A percentile compares a stretch with the other conserved stretches of the same genome.
phyloP scores from a whole-genome alignment of 2,888 invertebrate species.

The Leuctra nigra region DNA sequence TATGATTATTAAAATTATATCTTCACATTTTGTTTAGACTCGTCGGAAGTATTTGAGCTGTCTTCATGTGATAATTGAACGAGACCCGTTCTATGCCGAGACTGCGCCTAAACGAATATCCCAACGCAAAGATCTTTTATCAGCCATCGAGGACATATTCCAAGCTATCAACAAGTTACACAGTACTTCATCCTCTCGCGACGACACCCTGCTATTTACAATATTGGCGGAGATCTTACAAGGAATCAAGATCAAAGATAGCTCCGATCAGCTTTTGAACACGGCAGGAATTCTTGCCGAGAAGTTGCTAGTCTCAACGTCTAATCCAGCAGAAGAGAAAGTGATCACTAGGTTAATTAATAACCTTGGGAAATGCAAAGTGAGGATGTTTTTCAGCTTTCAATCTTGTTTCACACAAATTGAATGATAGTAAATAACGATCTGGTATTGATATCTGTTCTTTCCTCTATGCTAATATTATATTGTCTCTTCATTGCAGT shows the following conservation, averaged over 20 bases:
- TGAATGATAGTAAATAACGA: background rate
- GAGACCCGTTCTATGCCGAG: background rate
- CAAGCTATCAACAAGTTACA: background rate
- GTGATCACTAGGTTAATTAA: background rate
- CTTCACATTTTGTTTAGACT: background rate
- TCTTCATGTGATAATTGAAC: background rate
- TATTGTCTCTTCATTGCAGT: background rate
- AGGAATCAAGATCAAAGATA: background rate
- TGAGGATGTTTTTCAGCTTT: background rate
- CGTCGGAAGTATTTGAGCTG: background rate
- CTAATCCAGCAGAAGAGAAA: background rate
- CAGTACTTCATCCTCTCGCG: background rate
- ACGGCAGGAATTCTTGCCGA: background rate
- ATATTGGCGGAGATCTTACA: background rate
- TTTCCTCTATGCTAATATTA: background rate
- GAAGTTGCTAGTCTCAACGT: background rate
- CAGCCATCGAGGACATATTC: background rate
- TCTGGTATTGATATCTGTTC: background rate
- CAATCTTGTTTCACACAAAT: background rate
- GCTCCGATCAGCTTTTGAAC: background rate
- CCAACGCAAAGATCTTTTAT: background rate
- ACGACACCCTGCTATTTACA: background rate
- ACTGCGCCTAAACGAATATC: background rate
- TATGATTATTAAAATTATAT: background rate
- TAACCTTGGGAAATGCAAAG: background rate